Conservation (phyloP, 23 tunicate species). For the Styela plicata region DNA sequence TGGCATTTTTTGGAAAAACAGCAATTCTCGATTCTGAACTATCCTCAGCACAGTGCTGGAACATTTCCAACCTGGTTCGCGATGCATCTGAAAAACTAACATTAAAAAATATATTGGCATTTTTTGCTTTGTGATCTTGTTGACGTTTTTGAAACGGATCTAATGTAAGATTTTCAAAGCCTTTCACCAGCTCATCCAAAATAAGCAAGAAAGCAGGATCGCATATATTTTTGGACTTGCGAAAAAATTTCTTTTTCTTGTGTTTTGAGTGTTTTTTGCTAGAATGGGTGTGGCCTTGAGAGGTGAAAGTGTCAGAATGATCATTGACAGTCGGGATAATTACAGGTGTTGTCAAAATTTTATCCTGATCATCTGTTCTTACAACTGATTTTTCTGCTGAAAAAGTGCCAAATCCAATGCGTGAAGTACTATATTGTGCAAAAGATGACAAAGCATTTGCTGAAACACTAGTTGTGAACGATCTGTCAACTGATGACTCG, state of each 20-base stretch:
- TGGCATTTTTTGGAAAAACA: no score
- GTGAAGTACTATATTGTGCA: conserved; percentile 14
- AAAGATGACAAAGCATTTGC: conserved; percentile 4
- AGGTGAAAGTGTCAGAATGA: background rate
- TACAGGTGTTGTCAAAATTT: background rate
- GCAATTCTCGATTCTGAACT: no score
- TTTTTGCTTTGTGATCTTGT: background rate
- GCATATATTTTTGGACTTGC: conserved; percentile 45
- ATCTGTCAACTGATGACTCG: background rate
- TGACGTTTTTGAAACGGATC: background rate
- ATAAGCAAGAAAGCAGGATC: conserved; percentile 68
- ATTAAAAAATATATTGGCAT: conserved; percentile 12
- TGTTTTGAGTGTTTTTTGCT: conserved; percentile 59
- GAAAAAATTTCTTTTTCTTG: conserved; percentile 61
- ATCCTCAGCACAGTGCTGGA: no score
- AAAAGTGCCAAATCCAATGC: conserved; percentile 28
- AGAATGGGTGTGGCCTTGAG: conserved; percentile 13
- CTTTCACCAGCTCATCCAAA: conserved; percentile 39
- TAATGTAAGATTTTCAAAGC: background rate
- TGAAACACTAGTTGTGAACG: background rate
- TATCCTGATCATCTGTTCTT: background rate
- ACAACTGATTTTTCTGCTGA: background rate
- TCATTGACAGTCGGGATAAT: background rate
- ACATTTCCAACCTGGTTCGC: background rate
- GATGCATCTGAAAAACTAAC: background rate